phyloP scores from a whole-genome alignment of 2,113 vertebrate species.

The Tapirus terrestris region DNA sequence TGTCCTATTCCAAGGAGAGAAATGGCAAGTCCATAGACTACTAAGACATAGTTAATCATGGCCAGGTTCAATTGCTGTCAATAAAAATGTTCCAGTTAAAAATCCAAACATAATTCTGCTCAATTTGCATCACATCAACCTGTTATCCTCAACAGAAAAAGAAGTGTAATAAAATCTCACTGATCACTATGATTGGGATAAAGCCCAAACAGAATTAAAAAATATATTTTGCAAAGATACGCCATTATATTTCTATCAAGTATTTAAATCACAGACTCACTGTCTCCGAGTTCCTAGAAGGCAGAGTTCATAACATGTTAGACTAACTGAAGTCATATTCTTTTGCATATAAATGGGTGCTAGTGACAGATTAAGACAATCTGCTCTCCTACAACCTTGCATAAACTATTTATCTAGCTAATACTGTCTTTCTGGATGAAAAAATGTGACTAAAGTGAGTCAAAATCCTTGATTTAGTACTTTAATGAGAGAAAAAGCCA shows the following conservation, averaged over 20 bases:
- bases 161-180: not conserved
- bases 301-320: not conserved
- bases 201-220: not conserved
- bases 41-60: slow-evolving; percentile 89
- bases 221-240: not conserved
- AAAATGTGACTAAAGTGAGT: not conserved
- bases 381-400: not conserved
- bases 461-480: not conserved
- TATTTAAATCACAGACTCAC: not conserved
- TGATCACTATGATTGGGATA: not conserved
- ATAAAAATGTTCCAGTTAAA: slow-evolving; percentile 59
- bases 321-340: not conserved
- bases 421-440: not conserved
- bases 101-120: not conserved
- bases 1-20: slow-evolving; percentile 93
- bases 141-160: not conserved
- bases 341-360: not conserved
- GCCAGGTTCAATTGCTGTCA: slow-evolving; percentile 89
- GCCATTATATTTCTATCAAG: not conserved
- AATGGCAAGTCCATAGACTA: slow-evolving; percentile 91
- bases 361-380: not conserved
- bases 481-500: not conserved
- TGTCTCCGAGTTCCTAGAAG: not conserved
- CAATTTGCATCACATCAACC: not conserved
- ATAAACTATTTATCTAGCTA: not conserved